A percentile compares a stretch with the other conserved stretches of the same genome.
Conservation (phyloP, 2,113 vertebrate species). For the Pterocles burchelli region DNA sequence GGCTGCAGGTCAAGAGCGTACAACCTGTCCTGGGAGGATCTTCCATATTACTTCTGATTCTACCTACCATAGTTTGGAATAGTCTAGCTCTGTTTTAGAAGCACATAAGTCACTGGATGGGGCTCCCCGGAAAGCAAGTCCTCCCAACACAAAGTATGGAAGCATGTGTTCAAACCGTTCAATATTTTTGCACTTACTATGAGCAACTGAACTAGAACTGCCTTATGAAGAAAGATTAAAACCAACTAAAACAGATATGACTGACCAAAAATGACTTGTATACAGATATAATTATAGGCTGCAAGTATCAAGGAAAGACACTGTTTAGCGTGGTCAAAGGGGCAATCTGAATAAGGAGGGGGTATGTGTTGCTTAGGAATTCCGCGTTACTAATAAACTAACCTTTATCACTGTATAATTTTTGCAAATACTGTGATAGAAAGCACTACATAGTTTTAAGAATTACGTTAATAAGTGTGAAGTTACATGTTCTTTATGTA, state of each 20-base stretch:
- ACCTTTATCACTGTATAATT: neutral
- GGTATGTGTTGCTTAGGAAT: neutral
- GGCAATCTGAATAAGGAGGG: neutral
- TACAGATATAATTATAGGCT: neutral
- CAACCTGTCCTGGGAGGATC: neutral
- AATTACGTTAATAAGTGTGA: neutral
- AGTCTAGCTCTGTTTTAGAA: neutral
- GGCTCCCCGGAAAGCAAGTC: neutral
- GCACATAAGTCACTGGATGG: neutral
- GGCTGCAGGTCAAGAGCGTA: neutral
- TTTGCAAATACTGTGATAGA: neutral
- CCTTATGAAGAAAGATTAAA: neutral
- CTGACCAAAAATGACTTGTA: neutral
- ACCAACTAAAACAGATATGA: neutral
- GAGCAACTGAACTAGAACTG: neutral
- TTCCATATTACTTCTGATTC: neutral
- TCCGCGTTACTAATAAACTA: neutral
- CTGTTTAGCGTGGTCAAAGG: neutral
- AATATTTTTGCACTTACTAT: neutral
- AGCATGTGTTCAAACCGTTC: neutral
- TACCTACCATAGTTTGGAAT: neutral
- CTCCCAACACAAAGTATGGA: neutral
- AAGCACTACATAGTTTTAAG: neutral
- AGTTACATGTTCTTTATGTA: neutral
- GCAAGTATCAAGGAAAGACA: neutral